These are phyloP conservation scores for Steatornis caripensis DNA, from an alignment of 2,113 vertebrate species.

Conservation along the genomic window DNA sequence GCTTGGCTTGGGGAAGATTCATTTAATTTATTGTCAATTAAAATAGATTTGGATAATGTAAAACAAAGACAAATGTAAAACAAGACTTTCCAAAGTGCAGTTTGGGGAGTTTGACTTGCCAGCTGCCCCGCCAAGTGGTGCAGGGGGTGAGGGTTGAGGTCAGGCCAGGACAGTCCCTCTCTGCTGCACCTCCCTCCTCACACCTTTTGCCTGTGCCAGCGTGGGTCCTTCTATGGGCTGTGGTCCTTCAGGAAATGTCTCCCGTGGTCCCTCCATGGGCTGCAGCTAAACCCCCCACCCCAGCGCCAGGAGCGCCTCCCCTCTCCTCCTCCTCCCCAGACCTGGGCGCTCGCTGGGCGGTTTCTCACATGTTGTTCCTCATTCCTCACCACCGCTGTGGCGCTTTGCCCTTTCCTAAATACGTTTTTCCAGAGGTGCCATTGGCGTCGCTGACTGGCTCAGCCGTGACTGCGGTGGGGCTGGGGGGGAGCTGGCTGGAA, in stretches of 20 bases:
- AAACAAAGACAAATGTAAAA: background rate
- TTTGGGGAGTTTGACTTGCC: background rate
- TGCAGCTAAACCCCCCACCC: background rate
- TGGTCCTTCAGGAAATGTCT: background rate
- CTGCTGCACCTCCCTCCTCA: background rate
- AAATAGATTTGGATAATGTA: background rate
- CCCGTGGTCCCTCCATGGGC: background rate
- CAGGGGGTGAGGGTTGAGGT: background rate
- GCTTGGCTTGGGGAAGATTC: background rate
- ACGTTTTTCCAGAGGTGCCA: background rate
- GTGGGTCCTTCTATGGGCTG: background rate
- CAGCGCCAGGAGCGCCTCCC: accelerated
- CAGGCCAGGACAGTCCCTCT: background rate
- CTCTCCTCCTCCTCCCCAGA: background rate
- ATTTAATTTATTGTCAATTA: background rate
- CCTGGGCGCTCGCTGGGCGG: too few relatives aligned
- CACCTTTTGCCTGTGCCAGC: background rate
- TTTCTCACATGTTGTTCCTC: background rate
- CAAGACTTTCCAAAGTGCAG: background rate
- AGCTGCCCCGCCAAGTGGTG: accelerated
- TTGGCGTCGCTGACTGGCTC: accelerated
- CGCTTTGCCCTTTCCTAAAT: background rate
- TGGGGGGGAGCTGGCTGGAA: accelerated
- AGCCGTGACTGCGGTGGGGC: background rate
- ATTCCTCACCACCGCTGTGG: accelerated